Evolutionary conservation across 1,140 invertebrate species (phyloP).

Genomic region (Musca domestica): DNA sequence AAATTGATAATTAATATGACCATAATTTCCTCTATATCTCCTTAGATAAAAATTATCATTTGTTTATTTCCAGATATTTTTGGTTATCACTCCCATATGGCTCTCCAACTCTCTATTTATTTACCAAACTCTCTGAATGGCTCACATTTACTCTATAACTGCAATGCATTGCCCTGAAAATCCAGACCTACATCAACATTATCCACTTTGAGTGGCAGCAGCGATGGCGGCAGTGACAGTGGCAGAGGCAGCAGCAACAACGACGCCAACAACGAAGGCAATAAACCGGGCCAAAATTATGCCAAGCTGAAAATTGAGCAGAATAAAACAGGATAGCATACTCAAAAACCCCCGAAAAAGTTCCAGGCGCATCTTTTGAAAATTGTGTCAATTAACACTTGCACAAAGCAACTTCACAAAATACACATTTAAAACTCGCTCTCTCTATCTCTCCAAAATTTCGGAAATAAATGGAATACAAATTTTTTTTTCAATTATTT

Average conservation of each 20-base stretch:
- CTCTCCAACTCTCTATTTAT: neutral
- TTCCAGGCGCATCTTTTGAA: slow-evolving; percentile 19
- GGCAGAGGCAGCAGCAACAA: neutral
- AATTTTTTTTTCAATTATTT: too few relatives aligned
- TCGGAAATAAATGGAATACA: too few relatives aligned
- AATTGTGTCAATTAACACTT: slow-evolving; percentile 16
- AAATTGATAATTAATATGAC: too few relatives aligned
- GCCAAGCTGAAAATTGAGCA: slow-evolving; percentile 26
- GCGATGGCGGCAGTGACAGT: neutral
- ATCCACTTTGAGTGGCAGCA: neutral
- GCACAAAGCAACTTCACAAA: neutral
- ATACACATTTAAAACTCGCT: neutral
- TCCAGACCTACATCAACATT: slow-evolving; percentile 52
- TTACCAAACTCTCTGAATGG: neutral
- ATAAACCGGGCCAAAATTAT: slow-evolving; percentile 28
- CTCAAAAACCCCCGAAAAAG: slow-evolving; percentile 19
- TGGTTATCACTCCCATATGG: neutral
- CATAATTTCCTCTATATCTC: too few relatives aligned
- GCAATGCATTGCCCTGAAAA: slow-evolving; percentile 47
- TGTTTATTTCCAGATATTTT: too few relatives aligned
- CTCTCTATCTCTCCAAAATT: too few relatives aligned
- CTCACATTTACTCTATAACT: neutral
- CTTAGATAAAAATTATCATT: too few relatives aligned
- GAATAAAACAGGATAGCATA: slow-evolving; percentile 20
- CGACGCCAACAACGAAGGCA: slow-evolving; percentile 2